Percentiles rank a stretch among this genome's conserved stretches.
phyloP scores from a whole-genome alignment of 2,797 vertebrate genomes.

The Paramormyrops hopkinsi region DNA sequence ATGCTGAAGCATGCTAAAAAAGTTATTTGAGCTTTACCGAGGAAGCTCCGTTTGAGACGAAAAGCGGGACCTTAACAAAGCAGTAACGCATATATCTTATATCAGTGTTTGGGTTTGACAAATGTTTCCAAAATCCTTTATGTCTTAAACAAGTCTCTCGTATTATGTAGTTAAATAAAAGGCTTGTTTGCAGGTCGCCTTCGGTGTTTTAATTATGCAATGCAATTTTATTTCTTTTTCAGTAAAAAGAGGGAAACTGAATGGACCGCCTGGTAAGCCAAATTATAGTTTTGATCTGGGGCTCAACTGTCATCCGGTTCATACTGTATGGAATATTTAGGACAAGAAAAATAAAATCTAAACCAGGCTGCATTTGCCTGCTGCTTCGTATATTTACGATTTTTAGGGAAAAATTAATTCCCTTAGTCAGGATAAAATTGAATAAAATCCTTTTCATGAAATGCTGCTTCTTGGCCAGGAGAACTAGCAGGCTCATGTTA shows the following conservation, averaged over 20 bases:
- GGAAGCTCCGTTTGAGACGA: neutral
- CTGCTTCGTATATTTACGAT: neutral
- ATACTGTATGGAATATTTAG: neutral
- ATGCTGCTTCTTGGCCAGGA: neutral
- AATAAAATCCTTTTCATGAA: neutral
- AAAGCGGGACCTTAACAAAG: neutral
- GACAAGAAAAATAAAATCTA: neutral
- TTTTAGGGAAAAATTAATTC: neutral
- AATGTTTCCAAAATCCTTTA: neutral
- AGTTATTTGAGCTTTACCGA: neutral
- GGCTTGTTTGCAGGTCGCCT: neutral
- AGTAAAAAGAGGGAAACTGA: constrained; percentile 53
- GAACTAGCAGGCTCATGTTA: neutral
- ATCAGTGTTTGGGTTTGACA: neutral
- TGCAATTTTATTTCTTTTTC: neutral
- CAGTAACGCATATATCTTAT: neutral
- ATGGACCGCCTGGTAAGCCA: constrained; percentile 40
- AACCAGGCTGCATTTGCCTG: neutral
- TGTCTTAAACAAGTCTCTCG: neutral
- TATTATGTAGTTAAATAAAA: neutral
- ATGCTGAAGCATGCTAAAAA: neutral
- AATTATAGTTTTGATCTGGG: neutral
- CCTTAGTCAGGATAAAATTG: neutral
- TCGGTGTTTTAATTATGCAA: neutral
- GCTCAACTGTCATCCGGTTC: neutral